Base-by-base conservation (phyloP, 37 sponge, comb jelly and placozoan species). In the Halisarca cf. caerulea region DNA sequence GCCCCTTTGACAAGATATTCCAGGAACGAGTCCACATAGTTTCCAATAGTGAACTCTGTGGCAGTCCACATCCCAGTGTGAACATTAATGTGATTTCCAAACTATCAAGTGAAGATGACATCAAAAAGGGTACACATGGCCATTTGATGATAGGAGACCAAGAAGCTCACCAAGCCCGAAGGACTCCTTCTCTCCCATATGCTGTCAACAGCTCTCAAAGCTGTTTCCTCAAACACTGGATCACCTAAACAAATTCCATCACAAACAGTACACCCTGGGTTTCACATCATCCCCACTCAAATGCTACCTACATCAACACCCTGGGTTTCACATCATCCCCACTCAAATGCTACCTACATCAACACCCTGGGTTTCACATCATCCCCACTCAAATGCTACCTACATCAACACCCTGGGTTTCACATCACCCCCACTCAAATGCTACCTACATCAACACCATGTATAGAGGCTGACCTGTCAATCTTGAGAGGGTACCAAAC, bases 1-100 rank as follows among this genome's bases (percentile, higher is more conserved):
- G 86, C 87, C 23, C 89, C 93, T 53, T 89, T 92, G 30, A 92
- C 81, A 15, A 91, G 83, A 53, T 91, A 91, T 86, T 91, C 92
- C 25, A 85, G 78, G 70, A 82, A 91, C 3, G 92, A 91, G 66
- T 91, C 92, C 64, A 91, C 85, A 80, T 82, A 84, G 39, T 84
- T 85, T 36, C 92, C 92, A 79, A 88, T 84, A 17, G 80, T 88
- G 25, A 88, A 88, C 8, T 88, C 88, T 6, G 25, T 71, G 38
- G 80, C 85, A 2, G 73, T 82, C 92, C 92, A 91, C 43, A 88
- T 78, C 0, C 88, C 92, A 38, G 85, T 88, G 30, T 79, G 24
- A 0, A 91, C 84, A 70, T 91, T 73, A 80, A 91, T 91, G 80
- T 91, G 92, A 70, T 91, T 91, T 24, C 92, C 90, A 86, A 80